Conservation (phyloP, 2,113 vertebrate species). For the Tinamus guttatus region DNA sequence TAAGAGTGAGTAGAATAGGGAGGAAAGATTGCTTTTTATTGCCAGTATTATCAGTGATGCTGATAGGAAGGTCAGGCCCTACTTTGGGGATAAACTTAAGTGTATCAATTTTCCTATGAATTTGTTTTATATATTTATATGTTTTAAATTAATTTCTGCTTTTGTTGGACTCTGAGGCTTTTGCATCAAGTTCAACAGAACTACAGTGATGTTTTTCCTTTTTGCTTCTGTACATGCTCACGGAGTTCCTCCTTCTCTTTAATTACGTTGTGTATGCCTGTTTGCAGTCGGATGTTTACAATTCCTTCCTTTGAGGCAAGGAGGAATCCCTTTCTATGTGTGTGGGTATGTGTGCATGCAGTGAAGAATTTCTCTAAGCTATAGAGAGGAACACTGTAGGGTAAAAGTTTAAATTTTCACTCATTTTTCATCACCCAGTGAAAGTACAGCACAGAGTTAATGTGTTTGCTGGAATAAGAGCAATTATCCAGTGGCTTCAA, state of each 20-base stretch:
- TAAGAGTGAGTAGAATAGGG: neutral
- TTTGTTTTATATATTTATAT: no score
- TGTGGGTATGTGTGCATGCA: neutral
- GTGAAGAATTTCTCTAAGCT: neutral
- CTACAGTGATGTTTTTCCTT: neutral
- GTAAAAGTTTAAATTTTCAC: neutral
- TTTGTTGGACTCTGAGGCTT: neutral
- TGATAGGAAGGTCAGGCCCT: neutral
- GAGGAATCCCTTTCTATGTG: neutral
- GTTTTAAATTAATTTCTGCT: no score
- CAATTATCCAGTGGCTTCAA: neutral
- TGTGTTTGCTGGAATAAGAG: neutral
- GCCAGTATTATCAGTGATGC: neutral
- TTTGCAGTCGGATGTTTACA: neutral
- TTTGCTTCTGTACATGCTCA: neutral
- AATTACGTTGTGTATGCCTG: neutral
- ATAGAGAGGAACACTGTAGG: neutral
- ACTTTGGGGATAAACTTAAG: neutral
- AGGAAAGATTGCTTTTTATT: neutral
- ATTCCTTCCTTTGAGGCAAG: neutral
- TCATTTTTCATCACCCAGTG: neutral
- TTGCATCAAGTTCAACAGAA: neutral
- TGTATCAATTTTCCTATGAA: neutral
- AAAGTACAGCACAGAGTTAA: neutral
- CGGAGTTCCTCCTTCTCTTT: neutral